Conservation (phyloP, 1,140 invertebrate genomes). For the Platyura marginata region DNA sequence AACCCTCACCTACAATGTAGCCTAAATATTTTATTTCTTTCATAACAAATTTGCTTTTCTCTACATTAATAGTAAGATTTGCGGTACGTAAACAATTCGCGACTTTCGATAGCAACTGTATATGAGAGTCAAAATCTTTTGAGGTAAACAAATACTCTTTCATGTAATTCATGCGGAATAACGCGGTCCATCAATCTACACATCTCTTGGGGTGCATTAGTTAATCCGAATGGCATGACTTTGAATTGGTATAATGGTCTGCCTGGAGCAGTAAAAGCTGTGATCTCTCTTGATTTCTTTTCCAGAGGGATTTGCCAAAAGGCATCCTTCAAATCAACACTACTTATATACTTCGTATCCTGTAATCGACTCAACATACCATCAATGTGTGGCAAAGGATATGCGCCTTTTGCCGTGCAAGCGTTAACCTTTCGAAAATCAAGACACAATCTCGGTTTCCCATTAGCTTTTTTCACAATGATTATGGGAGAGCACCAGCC, state of each 20-base stretch:
- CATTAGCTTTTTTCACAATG: too few relatives aligned
- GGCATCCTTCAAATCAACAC: slow-evolving; percentile 17
- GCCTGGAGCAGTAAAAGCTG: slow-evolving; percentile 25
- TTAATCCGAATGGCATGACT: slow-evolving; percentile 25
- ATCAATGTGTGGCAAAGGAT: slow-evolving; percentile 8
- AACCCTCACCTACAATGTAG: slow-evolving; percentile 6
- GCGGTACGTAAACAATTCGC: slow-evolving; percentile 15
- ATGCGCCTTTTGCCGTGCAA: too few relatives aligned
- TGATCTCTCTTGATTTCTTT: slow-evolving; percentile 16
- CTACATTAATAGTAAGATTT: slow-evolving; percentile 23
- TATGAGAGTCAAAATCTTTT: slow-evolving; percentile 8
- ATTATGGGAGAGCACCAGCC: too few relatives aligned
- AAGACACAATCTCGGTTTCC: too few relatives aligned
- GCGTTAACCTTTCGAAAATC: too few relatives aligned
- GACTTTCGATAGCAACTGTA: slow-evolving; percentile 8
- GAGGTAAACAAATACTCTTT: slow-evolving; percentile 6
- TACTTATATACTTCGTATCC: slow-evolving; percentile 10
- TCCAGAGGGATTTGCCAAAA: slow-evolving; percentile 20
- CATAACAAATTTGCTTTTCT: slow-evolving; percentile 23
- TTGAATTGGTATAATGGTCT: slow-evolving; percentile 14
- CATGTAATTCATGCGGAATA: not conserved
- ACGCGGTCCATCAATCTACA: slow-evolving; percentile 21
- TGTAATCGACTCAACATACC: slow-evolving; percentile 4
- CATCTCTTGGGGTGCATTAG: slow-evolving; percentile 26
- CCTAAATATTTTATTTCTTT: slow-evolving; percentile 11